Evolutionary conservation across 1,140 invertebrate genomes (phyloP), one percentile per base, ranked within the genome.

Genomic region (Drosophila leontia): DNA sequence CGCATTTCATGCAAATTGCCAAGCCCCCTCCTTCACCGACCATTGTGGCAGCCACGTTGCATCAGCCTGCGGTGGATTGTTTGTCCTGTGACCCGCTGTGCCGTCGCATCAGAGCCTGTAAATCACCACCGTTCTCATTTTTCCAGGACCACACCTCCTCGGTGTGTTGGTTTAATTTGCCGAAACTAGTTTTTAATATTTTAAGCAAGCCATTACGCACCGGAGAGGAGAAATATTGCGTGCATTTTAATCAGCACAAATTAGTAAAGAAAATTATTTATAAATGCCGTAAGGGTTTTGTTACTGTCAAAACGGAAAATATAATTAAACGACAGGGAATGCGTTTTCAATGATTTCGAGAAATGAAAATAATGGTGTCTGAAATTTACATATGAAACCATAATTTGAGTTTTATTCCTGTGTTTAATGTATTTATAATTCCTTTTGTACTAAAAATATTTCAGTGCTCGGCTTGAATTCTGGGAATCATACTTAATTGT

Each of bases 1-100:
- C 53, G 53, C 53, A 41, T 56, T 56, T 56, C 53, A 56, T 56
- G 53, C 35, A 56, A 56, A 56, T 56, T 56, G 53, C 19, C 53
- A 26, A 11, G 53, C 13, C 19, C 32, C 26, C 5, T 29, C 26
- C 26, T 29, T 1, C 26, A 6, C 26, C 12, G 2, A n/a, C 35
- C 53, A 56, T 26, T 56, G 53, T 56, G 53, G 53, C 37, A 39
- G 53, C 53, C 53, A 26, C 53, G 35, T n/a, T 56, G 35, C 53
- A 35, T 56, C 53, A 56, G 39, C 53, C 35, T 56, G 53, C 53
- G 53, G 53, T 13, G 53, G 13, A 13, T 56, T 39, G 53, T 26
- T 26, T 56, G 53, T 56, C 51, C 51, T 55, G 50, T 17, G 34
- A 35, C 51, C 34, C 15, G 17, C 19, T 37, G 34, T n/a, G 53